Evolutionary conservation across 2,113 vertebrate genomes (phyloP), one percentile per base, ranked within the genome.

Genomic region (Numenius arquata): DNA sequence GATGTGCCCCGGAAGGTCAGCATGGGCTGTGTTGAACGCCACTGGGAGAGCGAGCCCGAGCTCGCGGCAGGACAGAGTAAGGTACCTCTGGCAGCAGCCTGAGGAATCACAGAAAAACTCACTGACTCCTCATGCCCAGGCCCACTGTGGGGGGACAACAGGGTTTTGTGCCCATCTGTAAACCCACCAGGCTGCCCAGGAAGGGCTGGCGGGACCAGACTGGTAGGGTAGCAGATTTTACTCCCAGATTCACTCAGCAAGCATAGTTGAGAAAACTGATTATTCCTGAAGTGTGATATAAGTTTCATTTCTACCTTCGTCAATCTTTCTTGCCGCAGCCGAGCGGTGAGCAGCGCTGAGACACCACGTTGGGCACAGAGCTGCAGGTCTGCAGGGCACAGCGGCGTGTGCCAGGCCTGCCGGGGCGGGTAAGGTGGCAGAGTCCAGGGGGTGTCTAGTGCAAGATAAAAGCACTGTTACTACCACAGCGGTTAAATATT

Each of bases 321-420:
- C 53, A 15, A 0, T 27, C 38, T 66, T 52, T 52, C 67, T 41
- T 11, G 3, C 12, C 0, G 1, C 12, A 8, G 36, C 62, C 23
- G 19, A 23, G 45, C 1, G 0, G 26, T 8, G 48, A 30, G 61
- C 61, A 34, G 50, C 38, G n/a, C 48, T 32, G 34, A 59, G 76
- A 4, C 4, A 6, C 8, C 22, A 3, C 8, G 1, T 6, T 16
- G 45, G n/a, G 50, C 52, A 8, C n/a, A 15, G 56, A 38, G 32
- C 32, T 56, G 43, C 59, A 40, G 52, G 32, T n/a, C 12, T 70
- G 68, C 63, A 47, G n/a, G 48, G 29, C 48, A 16, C 36, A 8
- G 1, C 1, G 0, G 7, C 0, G 1, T 6, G 0, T 21, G 47
- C 38, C 58, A 30, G 41, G 8, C 16, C 43, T 41, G 70, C 8